Conservation (phyloP, 2,113 vertebrate species). For the Arvicanthis niloticus region DNA sequence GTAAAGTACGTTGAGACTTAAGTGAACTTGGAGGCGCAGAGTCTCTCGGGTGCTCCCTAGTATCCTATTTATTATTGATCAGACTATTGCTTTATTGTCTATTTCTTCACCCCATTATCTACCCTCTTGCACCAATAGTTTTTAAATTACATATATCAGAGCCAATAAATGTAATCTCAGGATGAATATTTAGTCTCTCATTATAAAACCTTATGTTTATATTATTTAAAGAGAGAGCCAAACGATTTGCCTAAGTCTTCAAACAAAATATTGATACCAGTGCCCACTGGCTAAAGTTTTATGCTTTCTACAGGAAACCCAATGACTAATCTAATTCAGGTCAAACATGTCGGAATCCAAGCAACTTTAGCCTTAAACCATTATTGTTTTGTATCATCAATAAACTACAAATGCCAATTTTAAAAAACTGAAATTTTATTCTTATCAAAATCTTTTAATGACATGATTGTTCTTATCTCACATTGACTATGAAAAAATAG, state of each 20-base stretch:
- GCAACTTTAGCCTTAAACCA: neutral
- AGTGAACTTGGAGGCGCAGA: conserved; percentile 87
- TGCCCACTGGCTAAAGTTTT: neutral
- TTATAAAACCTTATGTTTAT: neutral
- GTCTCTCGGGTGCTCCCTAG: conserved; percentile 86
- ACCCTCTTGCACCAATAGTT: conserved; percentile 38
- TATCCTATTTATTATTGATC: conserved; percentile 85
- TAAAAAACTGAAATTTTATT: conserved; percentile 16
- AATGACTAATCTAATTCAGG: neutral
- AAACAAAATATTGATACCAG: neutral
- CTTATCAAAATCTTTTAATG: neutral
- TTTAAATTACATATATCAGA: conserved; percentile 61
- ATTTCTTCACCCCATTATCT: conserved; percentile 71
- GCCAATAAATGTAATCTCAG: neutral
- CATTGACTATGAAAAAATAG: neutral
- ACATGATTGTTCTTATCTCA: neutral
- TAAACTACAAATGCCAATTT: neutral
- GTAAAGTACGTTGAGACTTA: conserved; percentile 90
- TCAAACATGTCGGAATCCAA: neutral
- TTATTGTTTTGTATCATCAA: neutral
- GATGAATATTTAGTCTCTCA: conserved; percentile 20
- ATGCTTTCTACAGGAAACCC: neutral
- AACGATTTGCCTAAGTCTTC: conserved; percentile 25
- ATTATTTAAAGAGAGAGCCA: neutral
- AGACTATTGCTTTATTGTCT: conserved; percentile 82